Percentiles rank a stretch among this genome's conserved stretches.
phyloP scores from a whole-genome alignment of 2,888 invertebrate genomes.

The Serrognathus titanus region DNA sequence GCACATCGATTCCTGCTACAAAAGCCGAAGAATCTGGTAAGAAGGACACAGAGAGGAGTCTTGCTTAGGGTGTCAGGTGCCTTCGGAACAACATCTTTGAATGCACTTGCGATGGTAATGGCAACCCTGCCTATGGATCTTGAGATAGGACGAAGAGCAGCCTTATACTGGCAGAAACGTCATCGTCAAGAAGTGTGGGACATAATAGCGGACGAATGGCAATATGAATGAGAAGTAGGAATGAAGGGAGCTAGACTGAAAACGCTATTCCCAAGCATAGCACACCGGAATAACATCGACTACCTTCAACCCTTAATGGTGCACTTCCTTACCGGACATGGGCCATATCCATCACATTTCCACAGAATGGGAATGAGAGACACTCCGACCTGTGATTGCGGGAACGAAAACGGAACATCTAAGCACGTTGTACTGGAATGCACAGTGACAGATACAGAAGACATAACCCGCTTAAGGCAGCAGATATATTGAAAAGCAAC shows the following conservation, averaged over 20 bases:
- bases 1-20: neutral
- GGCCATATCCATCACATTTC: too few relatives aligned
- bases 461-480: too few relatives aligned
- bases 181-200: neutral
- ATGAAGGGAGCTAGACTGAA: neutral
- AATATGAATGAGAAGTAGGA: neutral
- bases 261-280: neutral
- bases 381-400: neutral
- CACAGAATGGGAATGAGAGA: neutral
- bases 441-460: neutral
- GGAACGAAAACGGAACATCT: neutral
- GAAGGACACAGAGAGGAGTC: neutral
- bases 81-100: slow-evolving; percentile 5
- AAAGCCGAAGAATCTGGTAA: neutral
- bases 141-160: neutral
- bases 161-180: neutral
- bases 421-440: slow-evolving; percentile 4
- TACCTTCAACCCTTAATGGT: neutral
- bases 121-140: slow-evolving; percentile 7
- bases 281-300: neutral
- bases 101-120: slow-evolving; percentile 1
- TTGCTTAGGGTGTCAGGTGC: neutral
- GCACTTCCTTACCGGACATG: slow-evolving; percentile 4
- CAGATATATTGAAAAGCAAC: too few relatives aligned
- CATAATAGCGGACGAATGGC: neutral